A percentile compares a stretch with the other conserved stretches of the same genome.
phyloP scores from a whole-genome alignment of 2,888 invertebrate species.

The Megastigmus dorsalis region DNA sequence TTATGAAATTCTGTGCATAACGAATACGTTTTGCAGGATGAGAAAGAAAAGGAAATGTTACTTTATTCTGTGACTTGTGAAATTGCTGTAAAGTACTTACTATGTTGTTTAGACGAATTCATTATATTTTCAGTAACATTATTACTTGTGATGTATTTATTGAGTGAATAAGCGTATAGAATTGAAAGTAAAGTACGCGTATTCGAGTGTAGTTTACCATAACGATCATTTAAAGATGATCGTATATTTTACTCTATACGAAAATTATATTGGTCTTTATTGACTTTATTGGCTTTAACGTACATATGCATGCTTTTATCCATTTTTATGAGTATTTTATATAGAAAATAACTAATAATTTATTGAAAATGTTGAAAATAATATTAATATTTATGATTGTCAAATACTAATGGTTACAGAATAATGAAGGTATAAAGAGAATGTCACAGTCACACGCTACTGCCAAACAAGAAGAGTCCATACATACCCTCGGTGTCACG shows the following conservation, averaged over 20 bases:
- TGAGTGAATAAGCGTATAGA: slow-evolving; percentile 40
- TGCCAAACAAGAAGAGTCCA: too few species aligned
- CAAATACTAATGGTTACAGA: slow-evolving; percentile 28
- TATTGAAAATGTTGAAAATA: slow-evolving; percentile 20
- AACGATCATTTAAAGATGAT: slow-evolving; percentile 22
- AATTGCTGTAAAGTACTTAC: slow-evolving; percentile 44
- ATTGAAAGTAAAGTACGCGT: slow-evolving; percentile 26
- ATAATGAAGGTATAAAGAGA: slow-evolving; percentile 28
- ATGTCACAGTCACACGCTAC: slow-evolving; percentile 20
- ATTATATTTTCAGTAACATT: slow-evolving; percentile 36
- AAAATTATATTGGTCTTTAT: slow-evolving; percentile 17
- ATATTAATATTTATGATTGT: slow-evolving; percentile 7
- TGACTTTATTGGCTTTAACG: slow-evolving; percentile 33
- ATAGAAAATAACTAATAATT: slow-evolving; percentile 17
- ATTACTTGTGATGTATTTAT: slow-evolving; percentile 19
- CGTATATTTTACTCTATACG: neutral
- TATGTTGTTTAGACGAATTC: slow-evolving; percentile 21
- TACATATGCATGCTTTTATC: slow-evolving; percentile 39
- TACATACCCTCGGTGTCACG: too few species aligned
- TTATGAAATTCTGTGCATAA: neutral
- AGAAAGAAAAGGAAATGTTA: slow-evolving; percentile 42
- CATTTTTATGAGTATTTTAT: slow-evolving; percentile 34
- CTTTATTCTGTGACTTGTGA: slow-evolving; percentile 51
- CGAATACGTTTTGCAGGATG: too few species aligned
- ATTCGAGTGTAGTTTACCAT: slow-evolving; percentile 35